Evolutionary conservation across 1,140 invertebrate species (phyloP).

Genomic region (Sipha flava): DNA sequence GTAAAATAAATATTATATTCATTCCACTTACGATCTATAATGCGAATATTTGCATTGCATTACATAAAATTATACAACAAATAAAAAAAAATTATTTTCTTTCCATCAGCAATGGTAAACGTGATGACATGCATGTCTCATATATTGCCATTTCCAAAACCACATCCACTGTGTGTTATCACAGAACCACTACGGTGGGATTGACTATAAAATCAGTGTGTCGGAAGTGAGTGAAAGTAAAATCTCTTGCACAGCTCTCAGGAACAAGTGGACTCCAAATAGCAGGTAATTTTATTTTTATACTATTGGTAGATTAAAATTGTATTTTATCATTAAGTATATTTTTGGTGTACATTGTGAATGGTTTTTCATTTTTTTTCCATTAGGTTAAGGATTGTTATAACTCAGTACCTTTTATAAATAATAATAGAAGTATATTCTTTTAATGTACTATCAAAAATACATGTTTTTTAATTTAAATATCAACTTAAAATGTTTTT

Average conservation of each 20-base stretch:
- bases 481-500: too few species aligned
- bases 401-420: too few species aligned
- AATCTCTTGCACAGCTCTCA: not conserved
- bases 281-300: not conserved
- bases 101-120: not conserved
- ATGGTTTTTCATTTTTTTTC: too few species aligned
- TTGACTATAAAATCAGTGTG: slow-evolving; percentile 24
- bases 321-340: too few species aligned
- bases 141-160: not conserved
- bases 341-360: too few species aligned
- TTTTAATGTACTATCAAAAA: too few species aligned
- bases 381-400: too few species aligned
- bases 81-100: not conserved
- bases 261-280: slow-evolving; percentile 1
- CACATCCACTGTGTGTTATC: not conserved
- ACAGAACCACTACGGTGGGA: not conserved
- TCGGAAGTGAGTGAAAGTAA: slow-evolving; percentile 27
- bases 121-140: not conserved
- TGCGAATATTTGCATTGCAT: not conserved
- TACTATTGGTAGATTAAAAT: too few species aligned
- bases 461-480: too few species aligned
- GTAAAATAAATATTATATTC: too few species aligned
- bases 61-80: not conserved
- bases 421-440: too few species aligned
- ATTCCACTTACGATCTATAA: not conserved